Conservation (phyloP, 2,888 invertebrate species). For the Entomobrya proxima region DNA sequence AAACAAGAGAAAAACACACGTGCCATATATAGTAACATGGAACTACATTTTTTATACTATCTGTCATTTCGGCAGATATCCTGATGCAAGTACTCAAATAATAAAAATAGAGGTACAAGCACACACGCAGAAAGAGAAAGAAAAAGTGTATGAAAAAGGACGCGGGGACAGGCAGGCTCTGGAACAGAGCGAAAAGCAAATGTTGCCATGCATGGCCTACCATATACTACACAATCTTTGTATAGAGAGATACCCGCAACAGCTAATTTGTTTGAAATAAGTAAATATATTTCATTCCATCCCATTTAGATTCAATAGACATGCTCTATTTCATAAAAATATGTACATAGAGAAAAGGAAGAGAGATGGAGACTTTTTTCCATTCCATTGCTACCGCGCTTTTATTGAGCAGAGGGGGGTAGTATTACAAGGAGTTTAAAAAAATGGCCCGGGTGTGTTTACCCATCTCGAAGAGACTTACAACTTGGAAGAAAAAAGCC, state of each 20-base stretch:
- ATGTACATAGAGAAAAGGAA: neutral
- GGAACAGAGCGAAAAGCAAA: neutral
- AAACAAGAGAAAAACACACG: neutral
- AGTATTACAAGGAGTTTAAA: neutral
- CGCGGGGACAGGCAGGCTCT: neutral
- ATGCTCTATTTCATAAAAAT: constrained; percentile 46
- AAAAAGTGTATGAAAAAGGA: neutral
- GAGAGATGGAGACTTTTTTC: neutral
- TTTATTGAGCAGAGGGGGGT: neutral
- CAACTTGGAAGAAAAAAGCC: neutral
- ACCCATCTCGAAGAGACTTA: neutral
- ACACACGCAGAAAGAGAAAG: neutral
- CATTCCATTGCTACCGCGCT: neutral
- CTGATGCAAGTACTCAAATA: neutral
- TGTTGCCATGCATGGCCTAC: constrained; percentile 6
- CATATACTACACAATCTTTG: no score
- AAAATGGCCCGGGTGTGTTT: neutral
- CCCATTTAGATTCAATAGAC: constrained; percentile 65
- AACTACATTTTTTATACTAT: neutral
- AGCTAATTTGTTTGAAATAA: constrained; percentile 60
- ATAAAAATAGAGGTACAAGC: neutral
- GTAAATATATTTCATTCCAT: constrained; percentile 64
- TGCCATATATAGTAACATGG: neutral
- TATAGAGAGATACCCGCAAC: no score
- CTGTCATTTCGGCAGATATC: constrained; percentile 12